Percentiles rank a stretch among this genome's conserved stretches.
phyloP scores from a whole-genome alignment of 2,797 vertebrate genomes.

The Aphelocoma californica region DNA sequence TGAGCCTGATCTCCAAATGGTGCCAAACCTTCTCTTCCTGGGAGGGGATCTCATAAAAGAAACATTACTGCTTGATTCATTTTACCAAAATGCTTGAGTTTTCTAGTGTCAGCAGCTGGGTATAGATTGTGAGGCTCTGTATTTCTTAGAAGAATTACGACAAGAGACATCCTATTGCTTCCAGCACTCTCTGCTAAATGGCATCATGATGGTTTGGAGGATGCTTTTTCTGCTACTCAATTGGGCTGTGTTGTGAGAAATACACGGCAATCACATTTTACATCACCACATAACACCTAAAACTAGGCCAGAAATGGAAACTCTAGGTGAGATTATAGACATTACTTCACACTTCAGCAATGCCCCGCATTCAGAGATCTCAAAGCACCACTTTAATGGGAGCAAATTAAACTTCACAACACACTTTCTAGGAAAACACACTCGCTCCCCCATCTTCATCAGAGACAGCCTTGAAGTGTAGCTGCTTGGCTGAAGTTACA shows the following conservation, averaged over 20 bases:
- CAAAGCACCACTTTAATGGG: background rate
- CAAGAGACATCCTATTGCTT: slow-evolving; percentile 34
- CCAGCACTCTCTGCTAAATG: slow-evolving; percentile 68
- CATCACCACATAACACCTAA: slow-evolving; percentile 25
- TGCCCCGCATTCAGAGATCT: background rate
- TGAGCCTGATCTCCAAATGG: slow-evolving; percentile 72
- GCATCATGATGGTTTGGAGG: slow-evolving; percentile 65
- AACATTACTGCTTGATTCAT: slow-evolving; percentile 76
- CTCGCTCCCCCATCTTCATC: background rate
- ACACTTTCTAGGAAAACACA: slow-evolving; percentile 5
- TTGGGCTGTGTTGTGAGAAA: slow-evolving; percentile 16
- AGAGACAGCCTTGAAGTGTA: background rate
- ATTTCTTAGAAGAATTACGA: slow-evolving; percentile 67
- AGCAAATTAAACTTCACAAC: slow-evolving; percentile 51
- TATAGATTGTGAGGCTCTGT: slow-evolving; percentile 62
- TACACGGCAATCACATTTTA: slow-evolving; percentile 28
- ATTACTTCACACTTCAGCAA: slow-evolving; percentile 32
- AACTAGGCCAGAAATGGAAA: slow-evolving; percentile 26
- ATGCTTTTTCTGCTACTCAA: slow-evolving; percentile 21
- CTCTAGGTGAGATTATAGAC: slow-evolving; percentile 35
- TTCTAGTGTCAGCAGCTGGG: slow-evolving; percentile 70
- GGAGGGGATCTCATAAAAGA: slow-evolving; percentile 77
- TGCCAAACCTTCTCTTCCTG: slow-evolving; percentile 69
- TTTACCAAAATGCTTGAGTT: slow-evolving; percentile 75
- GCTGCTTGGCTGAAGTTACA: background rate